Conservation (phyloP, 2,888 invertebrate species). For the Meloe dianella region DNA sequence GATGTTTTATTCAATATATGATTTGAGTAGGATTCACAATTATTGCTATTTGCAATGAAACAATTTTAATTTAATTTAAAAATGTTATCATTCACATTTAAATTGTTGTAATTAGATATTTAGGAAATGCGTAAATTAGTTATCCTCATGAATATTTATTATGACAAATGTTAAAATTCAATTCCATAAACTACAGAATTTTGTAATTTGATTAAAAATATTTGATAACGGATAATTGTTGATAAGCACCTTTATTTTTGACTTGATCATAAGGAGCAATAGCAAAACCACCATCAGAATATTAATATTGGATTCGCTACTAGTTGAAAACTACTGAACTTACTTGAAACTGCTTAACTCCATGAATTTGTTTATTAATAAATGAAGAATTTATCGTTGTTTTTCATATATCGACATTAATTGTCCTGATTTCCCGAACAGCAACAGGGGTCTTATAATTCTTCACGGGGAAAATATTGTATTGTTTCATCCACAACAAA, state of each 20-base stretch:
- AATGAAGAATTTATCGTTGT: too few relatives aligned
- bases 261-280: too few relatives aligned
- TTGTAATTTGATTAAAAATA: neutral
- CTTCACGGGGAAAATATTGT: neutral
- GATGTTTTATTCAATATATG: neutral
- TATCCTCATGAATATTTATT: conserved; percentile 5
- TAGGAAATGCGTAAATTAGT: neutral
- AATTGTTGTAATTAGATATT: neutral
- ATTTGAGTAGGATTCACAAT: neutral
- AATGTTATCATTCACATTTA: too few relatives aligned
- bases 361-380: too few relatives aligned
- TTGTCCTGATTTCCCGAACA: too few relatives aligned
- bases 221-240: too few relatives aligned
- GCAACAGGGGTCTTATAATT: too few relatives aligned
- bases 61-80: conserved; percentile 31
- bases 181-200: conserved; percentile 3
- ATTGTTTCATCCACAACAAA: conserved; percentile 9
- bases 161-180: neutral
- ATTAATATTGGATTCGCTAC: neutral
- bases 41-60: neutral
- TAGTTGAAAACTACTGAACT: neutral
- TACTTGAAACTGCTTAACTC: too few relatives aligned
- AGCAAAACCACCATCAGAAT: too few relatives aligned
- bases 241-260: too few relatives aligned
- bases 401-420: too few relatives aligned